Evolutionary conservation across 2,888 invertebrate species (phyloP).

Genomic region (Clusia tigrina): DNA sequence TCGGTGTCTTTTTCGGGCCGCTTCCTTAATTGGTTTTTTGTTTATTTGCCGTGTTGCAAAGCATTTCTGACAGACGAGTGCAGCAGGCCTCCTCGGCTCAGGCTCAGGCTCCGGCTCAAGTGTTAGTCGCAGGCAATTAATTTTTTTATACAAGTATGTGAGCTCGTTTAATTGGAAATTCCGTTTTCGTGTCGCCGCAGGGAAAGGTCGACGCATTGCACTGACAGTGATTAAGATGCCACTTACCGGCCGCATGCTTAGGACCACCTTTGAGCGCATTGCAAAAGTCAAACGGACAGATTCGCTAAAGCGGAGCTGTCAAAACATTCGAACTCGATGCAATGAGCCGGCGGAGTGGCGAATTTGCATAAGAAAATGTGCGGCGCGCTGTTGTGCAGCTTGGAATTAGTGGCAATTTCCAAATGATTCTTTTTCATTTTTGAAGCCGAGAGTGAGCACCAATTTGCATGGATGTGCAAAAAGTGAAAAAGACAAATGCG

Average conservation of each 20-base stretch:
- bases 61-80: slow-evolving; percentile 5
- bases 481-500: neutral
- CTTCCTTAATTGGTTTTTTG: slow-evolving; percentile 4
- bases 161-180: no score
- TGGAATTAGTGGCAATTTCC: no score
- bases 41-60: neutral
- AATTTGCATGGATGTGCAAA: slow-evolving; percentile 8
- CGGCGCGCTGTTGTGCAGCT: no score
- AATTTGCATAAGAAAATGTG: neutral
- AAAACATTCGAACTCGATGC: neutral
- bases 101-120: neutral
- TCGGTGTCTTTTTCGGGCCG: neutral
- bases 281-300: neutral
- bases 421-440: neutral
- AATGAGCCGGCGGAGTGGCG: neutral
- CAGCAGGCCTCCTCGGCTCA: no score
- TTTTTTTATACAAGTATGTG: neutral
- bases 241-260: neutral
- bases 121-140: neutral
- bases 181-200: neutral
- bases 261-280: neutral
- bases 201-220: neutral
- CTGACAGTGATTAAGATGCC: neutral
- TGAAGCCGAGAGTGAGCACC: neutral
- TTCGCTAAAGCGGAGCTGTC: no score